Conservation (phyloP, 1,140 invertebrate genomes). For the Argopecten irradians region DNA sequence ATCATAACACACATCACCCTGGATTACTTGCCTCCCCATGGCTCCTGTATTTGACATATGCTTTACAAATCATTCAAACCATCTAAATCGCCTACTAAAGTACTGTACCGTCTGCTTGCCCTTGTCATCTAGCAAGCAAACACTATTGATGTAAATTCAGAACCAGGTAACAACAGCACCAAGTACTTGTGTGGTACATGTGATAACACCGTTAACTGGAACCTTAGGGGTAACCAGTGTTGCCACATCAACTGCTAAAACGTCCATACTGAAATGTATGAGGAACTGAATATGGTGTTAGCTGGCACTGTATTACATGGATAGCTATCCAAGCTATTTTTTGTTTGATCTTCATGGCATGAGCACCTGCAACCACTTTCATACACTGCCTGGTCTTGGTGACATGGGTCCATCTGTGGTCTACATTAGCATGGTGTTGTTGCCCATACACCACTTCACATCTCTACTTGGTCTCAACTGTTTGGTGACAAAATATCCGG, state of each 20-base stretch:
- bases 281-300: background rate
- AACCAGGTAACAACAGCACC: background rate
- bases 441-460: background rate
- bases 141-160: background rate
- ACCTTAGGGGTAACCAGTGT: background rate
- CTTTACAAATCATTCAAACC: background rate
- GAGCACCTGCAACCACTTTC: background rate
- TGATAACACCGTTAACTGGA: background rate
- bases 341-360: slow-evolving; percentile 28
- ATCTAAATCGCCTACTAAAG: background rate
- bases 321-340: background rate
- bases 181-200: background rate
- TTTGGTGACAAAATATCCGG: background rate
- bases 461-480: no score
- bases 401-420: background rate
- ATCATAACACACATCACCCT: background rate
- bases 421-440: background rate
- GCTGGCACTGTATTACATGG: slow-evolving; percentile 19
- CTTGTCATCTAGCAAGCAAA: background rate
- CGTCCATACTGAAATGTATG: background rate
- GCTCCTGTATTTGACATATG: background rate
- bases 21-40: background rate
- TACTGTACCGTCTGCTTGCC: background rate
- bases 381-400: background rate
- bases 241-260: background rate